Percentiles rank a stretch among this genome's conserved stretches.
These are phyloP conservation scores for Oegoconia quadripuncta DNA, from an alignment of 2,888 invertebrate species.

Conservation along the genomic window DNA sequence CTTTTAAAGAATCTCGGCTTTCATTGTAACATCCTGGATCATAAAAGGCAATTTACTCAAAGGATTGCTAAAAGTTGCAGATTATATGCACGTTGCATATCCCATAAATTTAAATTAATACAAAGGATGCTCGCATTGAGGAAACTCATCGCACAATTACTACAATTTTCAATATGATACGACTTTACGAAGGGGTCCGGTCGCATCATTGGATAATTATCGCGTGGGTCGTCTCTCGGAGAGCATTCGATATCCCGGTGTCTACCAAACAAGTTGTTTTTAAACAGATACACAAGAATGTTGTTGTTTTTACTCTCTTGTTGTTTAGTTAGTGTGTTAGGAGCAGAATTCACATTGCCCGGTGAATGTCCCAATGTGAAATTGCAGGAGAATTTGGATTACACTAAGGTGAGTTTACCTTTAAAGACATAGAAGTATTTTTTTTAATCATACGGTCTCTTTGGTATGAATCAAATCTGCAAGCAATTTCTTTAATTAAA, in stretches of 20 bases:
- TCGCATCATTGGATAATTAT: slow-evolving; percentile 66
- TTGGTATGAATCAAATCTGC: too few relatives aligned
- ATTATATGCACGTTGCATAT: slow-evolving; percentile 3
- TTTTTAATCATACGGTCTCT: too few relatives aligned
- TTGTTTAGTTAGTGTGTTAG: slow-evolving; percentile 33
- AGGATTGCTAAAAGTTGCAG: too few relatives aligned
- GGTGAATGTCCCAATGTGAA: slow-evolving; percentile 62
- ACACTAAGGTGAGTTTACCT: slow-evolving; percentile 48
- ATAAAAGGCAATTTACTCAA: too few relatives aligned
- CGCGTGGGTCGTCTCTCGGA: slow-evolving; percentile 41
- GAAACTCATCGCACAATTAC: slow-evolving; percentile 13
- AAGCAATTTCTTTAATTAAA: too few relatives aligned
- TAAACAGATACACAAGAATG: slow-evolving; percentile 29
- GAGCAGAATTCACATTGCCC: slow-evolving; percentile 52
- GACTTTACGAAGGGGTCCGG: slow-evolving; percentile 39
- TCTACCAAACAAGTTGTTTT: slow-evolving; percentile 33
- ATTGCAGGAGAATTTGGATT: slow-evolving; percentile 61
- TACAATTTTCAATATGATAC: slow-evolving; percentile 36
- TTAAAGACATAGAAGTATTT: too few relatives aligned
- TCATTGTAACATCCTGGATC: too few relatives aligned
- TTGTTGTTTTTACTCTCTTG: slow-evolving; percentile 36
- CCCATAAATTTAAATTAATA: slow-evolving; percentile 26
- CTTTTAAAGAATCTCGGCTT: too few relatives aligned
- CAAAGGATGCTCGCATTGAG: slow-evolving; percentile 33
- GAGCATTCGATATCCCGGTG: slow-evolving; percentile 40